These are phyloP conservation scores for Aphodius granarius DNA, from an alignment of 2,888 invertebrate genomes.

Conservation along the genomic window DNA sequence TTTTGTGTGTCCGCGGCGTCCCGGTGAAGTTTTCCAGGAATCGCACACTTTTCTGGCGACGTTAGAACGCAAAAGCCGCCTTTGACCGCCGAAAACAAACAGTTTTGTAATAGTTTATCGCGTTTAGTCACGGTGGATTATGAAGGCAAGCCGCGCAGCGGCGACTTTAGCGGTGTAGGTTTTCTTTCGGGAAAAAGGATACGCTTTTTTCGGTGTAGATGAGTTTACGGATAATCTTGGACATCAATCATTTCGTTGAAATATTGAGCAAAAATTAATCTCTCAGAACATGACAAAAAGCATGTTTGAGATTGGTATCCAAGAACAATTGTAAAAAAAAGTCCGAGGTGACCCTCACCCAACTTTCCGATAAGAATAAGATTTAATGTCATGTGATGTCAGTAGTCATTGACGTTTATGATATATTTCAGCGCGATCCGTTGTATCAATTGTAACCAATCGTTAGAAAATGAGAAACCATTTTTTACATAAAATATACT, in stretches of 20 bases:
- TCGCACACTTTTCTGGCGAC: not conserved
- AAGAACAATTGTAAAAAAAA: too few relatives aligned
- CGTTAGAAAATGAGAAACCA: too few relatives aligned
- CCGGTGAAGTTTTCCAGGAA: not conserved
- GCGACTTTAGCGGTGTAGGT: not conserved
- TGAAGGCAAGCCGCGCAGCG: not conserved
- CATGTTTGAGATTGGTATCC: too few relatives aligned
- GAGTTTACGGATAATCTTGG: not conserved
- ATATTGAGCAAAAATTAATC: not conserved
- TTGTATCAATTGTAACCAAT: too few relatives aligned
- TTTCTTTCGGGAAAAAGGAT: not conserved
- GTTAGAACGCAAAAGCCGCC: not conserved
- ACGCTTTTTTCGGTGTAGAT: not conserved
- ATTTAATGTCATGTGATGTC: too few relatives aligned
- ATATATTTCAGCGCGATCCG: too few relatives aligned
- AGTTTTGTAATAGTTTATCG: not conserved
- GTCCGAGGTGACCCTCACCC: too few relatives aligned
- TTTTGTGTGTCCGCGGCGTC: not conserved
- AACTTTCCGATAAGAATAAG: too few relatives aligned
- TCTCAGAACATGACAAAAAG: too few relatives aligned
- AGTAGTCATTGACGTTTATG: too few relatives aligned
- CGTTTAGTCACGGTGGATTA: not conserved
- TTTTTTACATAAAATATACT: too few relatives aligned
- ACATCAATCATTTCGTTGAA: not conserved
- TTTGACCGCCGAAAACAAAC: constrained; percentile 11